A percentile compares a stretch with the other conserved stretches of the same genome.
These are phyloP conservation scores for Bicyclus anynana DNA, from an alignment of 1,140 invertebrate species.

Conservation along the genomic window DNA sequence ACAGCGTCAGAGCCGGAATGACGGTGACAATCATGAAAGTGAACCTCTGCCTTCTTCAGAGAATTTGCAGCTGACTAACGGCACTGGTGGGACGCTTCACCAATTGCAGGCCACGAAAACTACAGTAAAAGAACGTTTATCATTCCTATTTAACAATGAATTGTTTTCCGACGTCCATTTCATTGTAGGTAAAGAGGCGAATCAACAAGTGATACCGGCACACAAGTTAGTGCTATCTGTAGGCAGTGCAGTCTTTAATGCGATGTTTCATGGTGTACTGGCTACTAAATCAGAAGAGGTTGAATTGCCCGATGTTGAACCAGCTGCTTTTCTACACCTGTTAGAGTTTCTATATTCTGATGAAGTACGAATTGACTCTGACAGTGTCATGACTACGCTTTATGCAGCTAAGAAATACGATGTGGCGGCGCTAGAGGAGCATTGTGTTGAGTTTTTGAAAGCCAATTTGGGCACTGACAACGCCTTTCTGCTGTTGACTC, in stretches of 20 bases:
- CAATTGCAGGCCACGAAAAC: conserved; percentile 85
- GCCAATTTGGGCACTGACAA: conserved; percentile 89
- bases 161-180: conserved; percentile 89
- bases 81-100: conserved; percentile 68
- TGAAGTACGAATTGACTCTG: conserved; percentile 90
- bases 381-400: conserved; percentile 92
- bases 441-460: conserved; percentile 91
- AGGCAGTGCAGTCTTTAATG: conserved; percentile 91
- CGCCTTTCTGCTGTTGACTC: conserved; percentile 90
- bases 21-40: conserved; percentile 50
- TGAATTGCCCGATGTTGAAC: conserved; percentile 91
- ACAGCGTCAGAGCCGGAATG: conserved; percentile 43
- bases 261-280: conserved; percentile 90
- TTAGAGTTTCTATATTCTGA: conserved; percentile 89
- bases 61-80: conserved; percentile 57
- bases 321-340: conserved; percentile 85
- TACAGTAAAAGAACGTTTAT: conserved; percentile 86
- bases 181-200: conserved; percentile 84
- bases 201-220: conserved; percentile 86
- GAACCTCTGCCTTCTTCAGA: conserved; percentile 59
- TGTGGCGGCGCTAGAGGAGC: conserved; percentile 88
- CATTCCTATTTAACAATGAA: conserved; percentile 89
- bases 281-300: conserved; percentile 84
- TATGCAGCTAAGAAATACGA: conserved; percentile 94
- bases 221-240: conserved; percentile 91